Conservation (phyloP, 2,888 invertebrate species). For the Elegia similella region DNA sequence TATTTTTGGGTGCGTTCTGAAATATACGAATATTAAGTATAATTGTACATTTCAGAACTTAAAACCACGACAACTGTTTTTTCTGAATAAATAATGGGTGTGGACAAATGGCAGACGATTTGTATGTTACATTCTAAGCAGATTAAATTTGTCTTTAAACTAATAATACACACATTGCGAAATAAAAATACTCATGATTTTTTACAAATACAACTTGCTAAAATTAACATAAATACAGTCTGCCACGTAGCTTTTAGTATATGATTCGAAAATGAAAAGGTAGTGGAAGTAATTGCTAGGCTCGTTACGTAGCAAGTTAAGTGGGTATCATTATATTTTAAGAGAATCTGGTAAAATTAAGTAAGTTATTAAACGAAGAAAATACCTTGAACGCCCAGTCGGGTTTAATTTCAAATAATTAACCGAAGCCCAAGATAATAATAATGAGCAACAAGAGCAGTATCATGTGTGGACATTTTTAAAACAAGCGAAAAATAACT, state of each 20-base stretch:
- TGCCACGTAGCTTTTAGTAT: neutral
- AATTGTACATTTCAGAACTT: no score
- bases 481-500: slow-evolving; percentile 46
- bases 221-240: neutral
- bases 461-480: slow-evolving; percentile 45
- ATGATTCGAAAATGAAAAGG: neutral
- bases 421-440: slow-evolving; percentile 41
- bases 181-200: no score
- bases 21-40: no score
- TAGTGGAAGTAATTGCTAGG: neutral
- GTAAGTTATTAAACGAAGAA: slow-evolving; percentile 4
- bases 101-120: no score
- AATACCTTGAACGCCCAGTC: slow-evolving; percentile 39
- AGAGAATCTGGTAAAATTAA: neutral
- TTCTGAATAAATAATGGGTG: no score
- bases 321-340: neutral
- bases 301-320: neutral
- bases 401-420: slow-evolving; percentile 42
- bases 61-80: no score
- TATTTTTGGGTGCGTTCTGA: no score
- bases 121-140: no score
- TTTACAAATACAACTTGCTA: no score
- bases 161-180: no score
- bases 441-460: slow-evolving; percentile 41
- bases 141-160: no score